Evolutionary conservation across 1,140 invertebrate species (phyloP).

Genomic region (Notospermus geniculatus): DNA sequence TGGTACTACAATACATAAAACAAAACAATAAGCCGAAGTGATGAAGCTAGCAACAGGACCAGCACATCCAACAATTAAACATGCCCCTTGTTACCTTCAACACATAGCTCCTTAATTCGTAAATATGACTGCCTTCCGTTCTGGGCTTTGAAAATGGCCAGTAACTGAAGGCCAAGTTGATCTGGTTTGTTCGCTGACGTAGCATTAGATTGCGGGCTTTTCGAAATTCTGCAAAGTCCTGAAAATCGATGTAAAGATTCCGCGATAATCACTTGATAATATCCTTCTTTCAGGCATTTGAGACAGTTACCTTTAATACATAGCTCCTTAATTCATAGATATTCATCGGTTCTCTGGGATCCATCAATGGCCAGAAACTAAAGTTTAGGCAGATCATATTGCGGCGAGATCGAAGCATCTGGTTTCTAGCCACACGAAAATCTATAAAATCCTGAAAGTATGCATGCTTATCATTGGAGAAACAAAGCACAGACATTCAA

Average conservation of each 20-base stretch:
- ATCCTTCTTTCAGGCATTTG: neutral
- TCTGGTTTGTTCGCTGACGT: constrained; percentile 48
- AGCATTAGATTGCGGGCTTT: constrained; percentile 80
- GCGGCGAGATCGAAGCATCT: constrained; percentile 81
- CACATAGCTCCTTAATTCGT: constrained; percentile 90
- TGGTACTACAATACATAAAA: neutral
- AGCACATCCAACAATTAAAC: neutral
- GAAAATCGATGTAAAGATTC: constrained; percentile 6
- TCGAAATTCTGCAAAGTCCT: constrained; percentile 74
- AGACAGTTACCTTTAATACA: constrained; percentile 68
- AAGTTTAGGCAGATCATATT: constrained; percentile 86
- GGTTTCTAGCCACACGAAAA: constrained; percentile 77
- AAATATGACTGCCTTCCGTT: constrained; percentile 70
- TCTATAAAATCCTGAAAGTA: constrained; percentile 68
- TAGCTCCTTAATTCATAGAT: constrained; percentile 94
- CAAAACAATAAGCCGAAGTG: neutral
- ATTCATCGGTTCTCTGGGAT: constrained; percentile 69
- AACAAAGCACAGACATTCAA: neutral
- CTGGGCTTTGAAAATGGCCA: constrained; percentile 66
- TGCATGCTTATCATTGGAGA: neutral
- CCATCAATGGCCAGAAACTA: constrained; percentile 60
- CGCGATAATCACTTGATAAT: neutral
- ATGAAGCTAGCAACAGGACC: neutral
- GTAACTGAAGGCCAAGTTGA: constrained; percentile 17
- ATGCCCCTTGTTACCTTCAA: constrained; percentile 63